These are phyloP conservation scores for Spermophilus dauricus DNA, from an alignment of 2,113 vertebrate species.

Conservation along the genomic window DNA sequence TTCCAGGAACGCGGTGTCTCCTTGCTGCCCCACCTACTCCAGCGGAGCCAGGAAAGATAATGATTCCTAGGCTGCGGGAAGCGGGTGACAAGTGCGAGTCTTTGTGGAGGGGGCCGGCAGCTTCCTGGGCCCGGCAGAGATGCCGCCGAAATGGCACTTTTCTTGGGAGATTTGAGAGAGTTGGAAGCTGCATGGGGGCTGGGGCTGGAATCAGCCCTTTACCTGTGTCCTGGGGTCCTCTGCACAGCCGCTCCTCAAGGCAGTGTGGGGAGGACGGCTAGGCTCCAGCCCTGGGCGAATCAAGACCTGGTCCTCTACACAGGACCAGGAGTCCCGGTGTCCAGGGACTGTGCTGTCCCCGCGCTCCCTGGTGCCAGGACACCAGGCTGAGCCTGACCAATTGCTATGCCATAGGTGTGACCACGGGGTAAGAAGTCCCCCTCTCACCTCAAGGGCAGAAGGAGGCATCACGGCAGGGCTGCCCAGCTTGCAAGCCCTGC, in stretches of 20 bases:
- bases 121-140: background rate
- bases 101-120: background rate
- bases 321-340: background rate
- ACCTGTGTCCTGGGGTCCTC: too few species aligned
- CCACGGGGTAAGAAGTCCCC: background rate
- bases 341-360: background rate
- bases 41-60: background rate
- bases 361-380: background rate
- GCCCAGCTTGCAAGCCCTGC: too few species aligned
- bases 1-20: background rate
- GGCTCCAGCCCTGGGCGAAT: background rate
- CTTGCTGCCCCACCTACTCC: background rate
- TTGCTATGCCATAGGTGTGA: rapidly evolving
- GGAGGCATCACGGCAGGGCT: background rate
- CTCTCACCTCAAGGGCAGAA: too few species aligned
- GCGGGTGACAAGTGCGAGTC: background rate
- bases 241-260: background rate
- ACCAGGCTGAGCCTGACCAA: rapidly evolving
- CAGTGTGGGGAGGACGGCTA: background rate
- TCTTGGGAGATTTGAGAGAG: constrained; percentile 55
- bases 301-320: background rate
- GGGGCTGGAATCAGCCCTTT: constrained; percentile 39
- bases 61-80: background rate
- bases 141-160: constrained; percentile 30
- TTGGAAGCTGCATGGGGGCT: background rate